These are phyloP conservation scores for Sminthurinus aureus DNA, from an alignment of 2,888 invertebrate species.

Conservation along the genomic window DNA sequence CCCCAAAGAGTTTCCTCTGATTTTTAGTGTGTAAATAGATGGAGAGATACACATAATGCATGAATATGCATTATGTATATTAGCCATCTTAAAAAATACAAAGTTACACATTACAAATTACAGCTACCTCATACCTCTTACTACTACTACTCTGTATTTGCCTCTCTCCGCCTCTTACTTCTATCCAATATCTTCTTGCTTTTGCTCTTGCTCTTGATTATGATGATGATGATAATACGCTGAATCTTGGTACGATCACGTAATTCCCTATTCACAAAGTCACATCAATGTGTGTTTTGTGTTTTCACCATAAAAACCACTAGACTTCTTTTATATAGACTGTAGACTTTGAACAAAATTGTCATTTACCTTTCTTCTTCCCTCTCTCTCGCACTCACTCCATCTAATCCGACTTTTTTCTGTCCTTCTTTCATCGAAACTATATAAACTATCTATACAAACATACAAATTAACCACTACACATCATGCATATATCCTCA, in stretches of 20 bases:
- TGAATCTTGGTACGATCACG: slow-evolving; percentile 39
- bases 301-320: slow-evolving; percentile 37
- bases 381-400: not conserved
- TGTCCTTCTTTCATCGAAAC: not conserved
- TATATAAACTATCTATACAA: slow-evolving; percentile 5
- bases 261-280: slow-evolving; percentile 40
- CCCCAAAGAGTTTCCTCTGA: slow-evolving; percentile 18
- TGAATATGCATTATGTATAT: not conserved
- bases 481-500: not conserved
- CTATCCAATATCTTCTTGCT: not conserved
- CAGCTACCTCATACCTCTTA: not conserved
- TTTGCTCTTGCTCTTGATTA: not conserved
- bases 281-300: slow-evolving; percentile 41
- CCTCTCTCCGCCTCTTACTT: too few relatives aligned
- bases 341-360: slow-evolving; percentile 2
- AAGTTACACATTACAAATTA: not conserved
- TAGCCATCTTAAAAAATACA: not conserved
- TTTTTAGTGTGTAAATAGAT: not conserved
- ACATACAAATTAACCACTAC: not conserved
- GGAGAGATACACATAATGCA: not conserved
- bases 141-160: not conserved
- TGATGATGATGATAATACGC: slow-evolving; percentile 18
- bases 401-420: slow-evolving; percentile 16
- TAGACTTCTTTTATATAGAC: slow-evolving; percentile 5
- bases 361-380: slow-evolving; percentile 33